Evolutionary conservation across 2,888 invertebrate species (phyloP).

Genomic region (Drosophila lutescens): DNA sequence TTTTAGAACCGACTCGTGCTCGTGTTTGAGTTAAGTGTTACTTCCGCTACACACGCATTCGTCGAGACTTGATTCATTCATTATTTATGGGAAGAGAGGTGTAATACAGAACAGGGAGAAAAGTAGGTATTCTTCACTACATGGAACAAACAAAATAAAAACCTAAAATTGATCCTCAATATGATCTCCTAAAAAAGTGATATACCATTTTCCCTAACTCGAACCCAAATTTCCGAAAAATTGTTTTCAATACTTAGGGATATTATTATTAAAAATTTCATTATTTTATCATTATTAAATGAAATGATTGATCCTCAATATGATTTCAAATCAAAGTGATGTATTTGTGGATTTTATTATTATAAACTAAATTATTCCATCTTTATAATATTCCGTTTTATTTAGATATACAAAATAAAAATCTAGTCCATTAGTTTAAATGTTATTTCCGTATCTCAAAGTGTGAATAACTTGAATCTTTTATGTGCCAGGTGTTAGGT

Average conservation of each 20-base stretch:
- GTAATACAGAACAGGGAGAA: conserved; percentile 13
- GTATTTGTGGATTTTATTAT: too few species aligned
- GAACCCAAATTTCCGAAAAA: too few species aligned
- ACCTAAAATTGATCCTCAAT: neutral
- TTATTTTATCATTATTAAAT: too few species aligned
- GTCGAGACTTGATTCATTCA: conserved; percentile 55
- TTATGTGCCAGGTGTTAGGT: neutral
- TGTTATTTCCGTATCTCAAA: neutral
- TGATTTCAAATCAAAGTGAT: too few species aligned
- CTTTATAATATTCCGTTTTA: too few species aligned
- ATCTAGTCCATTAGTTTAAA: neutral
- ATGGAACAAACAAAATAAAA: neutral
- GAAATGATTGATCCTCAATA: too few species aligned
- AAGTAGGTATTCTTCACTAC: neutral
- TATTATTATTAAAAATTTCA: too few species aligned
- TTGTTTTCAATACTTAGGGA: too few species aligned
- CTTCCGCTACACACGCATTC: conserved; percentile 69
- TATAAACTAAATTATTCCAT: too few species aligned
- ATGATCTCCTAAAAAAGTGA: neutral
- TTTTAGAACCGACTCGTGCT: conserved; percentile 19
- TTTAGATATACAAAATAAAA: neutral
- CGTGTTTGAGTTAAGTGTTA: conserved; percentile 72
- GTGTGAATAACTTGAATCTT: conserved; percentile 4
- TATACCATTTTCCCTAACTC: too few species aligned
- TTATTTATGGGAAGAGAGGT: conserved; percentile 51